Percentiles rank a stretch among this genome's conserved stretches.
Conservation (phyloP, 1,140 invertebrate species). For the Homarus americanus region DNA sequence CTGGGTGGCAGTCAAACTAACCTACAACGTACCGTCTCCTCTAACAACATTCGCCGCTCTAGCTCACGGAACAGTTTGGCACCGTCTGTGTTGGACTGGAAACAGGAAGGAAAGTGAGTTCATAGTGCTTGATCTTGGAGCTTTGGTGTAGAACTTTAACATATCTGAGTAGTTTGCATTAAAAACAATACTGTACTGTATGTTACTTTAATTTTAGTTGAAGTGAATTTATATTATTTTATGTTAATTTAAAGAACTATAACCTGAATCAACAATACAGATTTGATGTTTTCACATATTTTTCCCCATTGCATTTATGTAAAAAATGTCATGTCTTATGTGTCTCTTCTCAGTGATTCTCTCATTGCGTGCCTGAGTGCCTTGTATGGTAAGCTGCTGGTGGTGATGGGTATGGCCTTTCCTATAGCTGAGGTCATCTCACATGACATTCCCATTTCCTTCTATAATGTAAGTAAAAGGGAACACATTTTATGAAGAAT, state of each 20-base stretch:
- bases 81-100: conserved; percentile 64
- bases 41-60: conserved; percentile 51
- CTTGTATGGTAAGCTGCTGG: conserved; percentile 94
- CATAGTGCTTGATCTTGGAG: neutral
- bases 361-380: conserved; percentile 92
- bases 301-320: too few relatives aligned
- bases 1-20: conserved; percentile 50
- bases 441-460: conserved; percentile 77
- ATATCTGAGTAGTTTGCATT: neutral
- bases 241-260: neutral
- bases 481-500: too few relatives aligned
- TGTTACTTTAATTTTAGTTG: too few relatives aligned
- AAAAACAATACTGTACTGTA: neutral
- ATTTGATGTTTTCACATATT: neutral
- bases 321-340: neutral
- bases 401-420: conserved; percentile 96
- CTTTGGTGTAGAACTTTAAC: neutral
- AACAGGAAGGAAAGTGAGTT: conserved; percentile 53
- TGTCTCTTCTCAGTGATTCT: conserved; percentile 82
- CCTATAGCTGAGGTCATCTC: conserved; percentile 85
- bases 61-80: conserved; percentile 65
- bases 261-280: neutral
- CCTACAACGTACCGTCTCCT: conserved; percentile 22
- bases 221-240: too few relatives aligned
- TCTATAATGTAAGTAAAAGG: conserved; percentile 79